These are phyloP conservation scores for Caenorhabditis inopinata DNA, from an alignment of 1,140 invertebrate species.

Conservation along the genomic window DNA sequence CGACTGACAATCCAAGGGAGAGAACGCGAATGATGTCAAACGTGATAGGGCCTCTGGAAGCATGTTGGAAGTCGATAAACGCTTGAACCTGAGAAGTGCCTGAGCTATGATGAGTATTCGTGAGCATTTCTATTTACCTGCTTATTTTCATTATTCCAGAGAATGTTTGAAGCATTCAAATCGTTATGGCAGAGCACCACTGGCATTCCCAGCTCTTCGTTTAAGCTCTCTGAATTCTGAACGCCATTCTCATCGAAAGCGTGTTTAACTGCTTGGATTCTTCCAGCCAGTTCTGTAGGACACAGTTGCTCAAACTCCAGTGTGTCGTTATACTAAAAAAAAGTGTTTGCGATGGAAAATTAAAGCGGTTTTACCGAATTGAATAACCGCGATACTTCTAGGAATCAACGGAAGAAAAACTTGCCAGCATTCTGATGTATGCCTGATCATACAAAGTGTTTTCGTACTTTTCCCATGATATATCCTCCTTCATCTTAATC, in stretches of 20 bases:
- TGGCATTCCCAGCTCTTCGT: background rate
- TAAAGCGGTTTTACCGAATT: too few relatives aligned
- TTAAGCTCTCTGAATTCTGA: background rate
- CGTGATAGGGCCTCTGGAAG: background rate
- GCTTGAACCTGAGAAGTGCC: background rate
- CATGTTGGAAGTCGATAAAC: conserved; percentile 12
- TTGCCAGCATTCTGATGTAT: background rate
- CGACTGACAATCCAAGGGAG: background rate
- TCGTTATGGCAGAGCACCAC: background rate
- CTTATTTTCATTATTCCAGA: background rate
- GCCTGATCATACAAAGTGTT: background rate
- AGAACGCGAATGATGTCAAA: background rate
- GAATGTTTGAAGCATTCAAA: conserved; percentile 3
- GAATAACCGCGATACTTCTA: too few relatives aligned
- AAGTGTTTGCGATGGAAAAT: too few relatives aligned
- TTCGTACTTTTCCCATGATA: background rate
- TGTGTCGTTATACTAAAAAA: conserved; percentile 18
- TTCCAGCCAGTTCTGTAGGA: background rate
- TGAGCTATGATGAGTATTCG: background rate
- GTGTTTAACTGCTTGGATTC: conserved; percentile 2
- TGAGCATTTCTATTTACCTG: background rate
- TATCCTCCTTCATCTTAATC: background rate
- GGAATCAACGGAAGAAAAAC: too few relatives aligned
- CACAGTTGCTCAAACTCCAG: background rate
- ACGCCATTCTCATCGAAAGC: background rate